Conservation (phyloP, 2,797 vertebrate genomes). For the Limosa lapponica region DNA sequence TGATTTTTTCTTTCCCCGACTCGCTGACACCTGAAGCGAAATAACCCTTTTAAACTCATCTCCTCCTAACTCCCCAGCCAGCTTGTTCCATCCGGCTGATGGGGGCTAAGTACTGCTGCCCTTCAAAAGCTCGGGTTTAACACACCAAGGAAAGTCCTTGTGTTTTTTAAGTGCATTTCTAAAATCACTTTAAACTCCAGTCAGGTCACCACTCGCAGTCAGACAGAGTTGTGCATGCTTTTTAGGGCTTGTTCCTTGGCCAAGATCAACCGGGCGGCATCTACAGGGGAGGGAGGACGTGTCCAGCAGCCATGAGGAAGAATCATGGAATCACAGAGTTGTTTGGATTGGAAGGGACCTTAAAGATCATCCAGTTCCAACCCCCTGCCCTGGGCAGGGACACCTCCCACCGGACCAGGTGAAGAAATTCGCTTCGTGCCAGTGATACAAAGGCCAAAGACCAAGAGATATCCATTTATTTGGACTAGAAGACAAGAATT, state of each 20-base stretch:
- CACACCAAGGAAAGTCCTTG: neutral
- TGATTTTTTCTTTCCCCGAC: neutral
- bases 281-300: neutral
- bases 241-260: neutral
- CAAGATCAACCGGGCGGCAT: neutral
- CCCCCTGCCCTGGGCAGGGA: too few species aligned
- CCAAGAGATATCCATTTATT: neutral
- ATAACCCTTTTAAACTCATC: neutral
- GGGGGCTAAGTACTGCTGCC: neutral
- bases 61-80: neutral
- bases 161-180: neutral
- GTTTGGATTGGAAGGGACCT: too few species aligned
- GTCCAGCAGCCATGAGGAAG: too few species aligned
- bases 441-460: neutral
- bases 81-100: neutral
- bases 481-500: neutral
- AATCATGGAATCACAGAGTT: too few species aligned
- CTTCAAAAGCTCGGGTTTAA: neutral
- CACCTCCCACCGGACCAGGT: too few species aligned
- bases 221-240: neutral
- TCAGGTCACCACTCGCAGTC: neutral
- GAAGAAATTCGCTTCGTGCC: neutral
- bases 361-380: too few species aligned
- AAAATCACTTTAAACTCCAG: neutral
- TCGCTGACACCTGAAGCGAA: neutral